Percentiles rank a stretch among this genome's conserved stretches.
Evolutionary conservation across 1,140 invertebrate species (phyloP).

Genomic region (Heliconius melpomene): DNA sequence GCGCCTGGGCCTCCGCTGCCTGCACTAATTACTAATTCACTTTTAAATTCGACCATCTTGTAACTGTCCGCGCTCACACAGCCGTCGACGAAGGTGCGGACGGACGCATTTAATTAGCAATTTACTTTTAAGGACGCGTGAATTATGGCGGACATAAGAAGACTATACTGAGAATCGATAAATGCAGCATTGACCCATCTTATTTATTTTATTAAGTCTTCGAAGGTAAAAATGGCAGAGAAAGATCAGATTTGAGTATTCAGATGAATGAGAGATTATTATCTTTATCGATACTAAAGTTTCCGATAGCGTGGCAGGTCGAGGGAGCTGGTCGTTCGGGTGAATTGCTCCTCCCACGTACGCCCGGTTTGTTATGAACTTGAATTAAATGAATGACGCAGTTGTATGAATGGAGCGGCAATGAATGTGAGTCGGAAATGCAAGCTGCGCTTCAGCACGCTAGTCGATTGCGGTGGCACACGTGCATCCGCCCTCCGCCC

Average conservation of each 20-base stretch:
- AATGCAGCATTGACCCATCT: conserved; percentile 45
- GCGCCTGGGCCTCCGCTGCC: conserved; percentile 35
- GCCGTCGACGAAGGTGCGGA: conserved; percentile 54
- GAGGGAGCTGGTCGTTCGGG: conserved; percentile 41
- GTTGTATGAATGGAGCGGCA: conserved; percentile 76
- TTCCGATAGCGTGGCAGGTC: conserved; percentile 46
- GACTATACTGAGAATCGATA: conserved; percentile 70
- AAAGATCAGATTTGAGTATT: not conserved
- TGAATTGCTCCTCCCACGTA: conserved; percentile 62
- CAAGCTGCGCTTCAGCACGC: conserved; percentile 64
- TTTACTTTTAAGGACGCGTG: conserved; percentile 64
- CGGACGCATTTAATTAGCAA: conserved; percentile 71
- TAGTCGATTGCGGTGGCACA: conserved; percentile 57
- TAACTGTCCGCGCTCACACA: conserved; percentile 53
- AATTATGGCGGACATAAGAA: conserved; percentile 70
- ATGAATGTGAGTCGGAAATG: conserved; percentile 75
- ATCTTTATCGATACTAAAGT: conserved; percentile 64
- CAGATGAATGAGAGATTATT: conserved; percentile 31
- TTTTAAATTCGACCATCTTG: conserved; percentile 62
- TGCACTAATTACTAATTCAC: conserved; percentile 50
- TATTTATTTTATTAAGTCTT: conserved; percentile 66
- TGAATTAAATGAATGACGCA: conserved; percentile 78
- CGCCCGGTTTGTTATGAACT: conserved; percentile 71
- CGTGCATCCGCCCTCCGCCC: conserved; percentile 67
- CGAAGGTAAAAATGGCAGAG: conserved; percentile 38